Evolutionary conservation across 1,140 invertebrate species (phyloP), one percentile per base, ranked within the genome.

Genomic region (Megalonaias nervosa): DNA sequence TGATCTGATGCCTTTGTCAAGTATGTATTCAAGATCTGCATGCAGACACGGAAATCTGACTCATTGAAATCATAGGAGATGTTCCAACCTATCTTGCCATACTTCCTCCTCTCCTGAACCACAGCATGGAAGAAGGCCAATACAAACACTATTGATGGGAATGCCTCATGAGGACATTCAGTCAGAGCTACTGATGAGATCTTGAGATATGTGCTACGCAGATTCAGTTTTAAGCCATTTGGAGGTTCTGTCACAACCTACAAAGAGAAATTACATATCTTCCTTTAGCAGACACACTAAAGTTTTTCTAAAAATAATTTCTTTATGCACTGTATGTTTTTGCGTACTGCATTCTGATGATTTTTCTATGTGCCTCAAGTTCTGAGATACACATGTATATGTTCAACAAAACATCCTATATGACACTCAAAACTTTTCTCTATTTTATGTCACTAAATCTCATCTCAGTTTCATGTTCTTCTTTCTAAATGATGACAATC

Each of bases 71-170:
- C 96, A 87, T 97, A 98, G 62, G 93, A 93, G 75, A 97, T 96
- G 86, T 98, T 98, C 96, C 96, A 97, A 2, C 96, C 96, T 73
- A 97, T 95, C 91, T 97, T 97, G 83, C 95, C 95, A 87, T 97
- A 98, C 89, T 97, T 97, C 83, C 95, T 93, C 65, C 96, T 93
- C 89, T 97, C 96, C 93, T 96, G 85, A 17, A 97, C 94, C 4
- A 97, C 96, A 38, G 95, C 96, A 88, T 97, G 96, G 91, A 97
- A 97, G 91, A 97, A 97, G 1, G 95, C 95, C 13, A 97, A 90
- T 1, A 96, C 95, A 86, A 96, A 97, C 59, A 97, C 92, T 1
- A 97, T 90, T 55, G 95, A 92, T 82, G 94, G 94, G 89, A 94
- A 97, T 19, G 93, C 91, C 1, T 92, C 90, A 91, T 97, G 96